These are phyloP conservation scores for Lepilemur septentrionalis DNA, from an alignment of 2,797 vertebrate species.

Conservation along the genomic window DNA sequence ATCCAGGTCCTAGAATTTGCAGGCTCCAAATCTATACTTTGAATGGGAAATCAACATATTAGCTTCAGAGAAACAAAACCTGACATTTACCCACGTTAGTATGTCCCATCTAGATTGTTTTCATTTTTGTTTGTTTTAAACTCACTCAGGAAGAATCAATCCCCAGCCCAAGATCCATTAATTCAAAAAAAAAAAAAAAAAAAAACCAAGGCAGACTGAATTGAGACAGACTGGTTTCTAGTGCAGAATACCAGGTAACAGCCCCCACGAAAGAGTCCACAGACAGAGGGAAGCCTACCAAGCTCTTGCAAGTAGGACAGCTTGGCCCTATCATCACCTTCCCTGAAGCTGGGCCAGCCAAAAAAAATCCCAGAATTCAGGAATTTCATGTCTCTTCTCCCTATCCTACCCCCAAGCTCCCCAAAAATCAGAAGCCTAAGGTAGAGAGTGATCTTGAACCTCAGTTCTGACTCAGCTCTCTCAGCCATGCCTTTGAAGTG, in stretches of 20 bases:
- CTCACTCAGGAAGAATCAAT: background rate
- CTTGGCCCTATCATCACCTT: background rate
- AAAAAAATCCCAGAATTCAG: background rate
- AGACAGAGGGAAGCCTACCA: background rate
- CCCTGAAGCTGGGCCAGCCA: background rate
- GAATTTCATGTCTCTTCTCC: background rate
- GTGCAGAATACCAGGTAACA: background rate
- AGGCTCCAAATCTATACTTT: background rate
- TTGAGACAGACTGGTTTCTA: background rate
- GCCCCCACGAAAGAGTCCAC: background rate
- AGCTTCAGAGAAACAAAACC: slow-evolving; percentile 15
- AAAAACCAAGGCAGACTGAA: background rate
- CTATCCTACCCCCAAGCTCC: background rate
- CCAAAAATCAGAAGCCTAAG: background rate
- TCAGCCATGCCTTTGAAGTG: background rate
- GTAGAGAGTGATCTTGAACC: background rate
- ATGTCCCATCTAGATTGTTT: background rate
- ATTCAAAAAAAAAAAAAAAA: slow-evolving; percentile 7
- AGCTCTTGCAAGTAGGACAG: background rate
- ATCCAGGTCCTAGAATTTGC: background rate
- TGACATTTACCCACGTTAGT: background rate
- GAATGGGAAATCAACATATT: background rate
- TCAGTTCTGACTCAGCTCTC: background rate
- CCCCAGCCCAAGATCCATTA: background rate
- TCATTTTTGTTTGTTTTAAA: slow-evolving; percentile 6